Conservation (phyloP, 2,888 invertebrate species). For the Fragum whitleyi region DNA sequence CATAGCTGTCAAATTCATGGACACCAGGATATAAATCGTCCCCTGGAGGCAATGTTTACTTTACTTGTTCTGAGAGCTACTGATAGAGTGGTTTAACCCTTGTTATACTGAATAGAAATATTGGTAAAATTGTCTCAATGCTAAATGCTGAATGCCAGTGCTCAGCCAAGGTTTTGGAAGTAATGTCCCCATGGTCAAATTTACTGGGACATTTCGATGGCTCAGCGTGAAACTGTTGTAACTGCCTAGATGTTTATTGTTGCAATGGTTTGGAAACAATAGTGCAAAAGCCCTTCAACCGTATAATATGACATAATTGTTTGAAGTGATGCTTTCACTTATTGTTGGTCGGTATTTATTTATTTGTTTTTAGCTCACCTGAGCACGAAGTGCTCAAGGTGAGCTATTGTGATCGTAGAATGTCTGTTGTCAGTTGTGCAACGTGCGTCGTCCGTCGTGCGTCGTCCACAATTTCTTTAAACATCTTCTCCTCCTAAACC, state of each 20-base stretch:
- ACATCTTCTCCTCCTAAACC: not conserved
- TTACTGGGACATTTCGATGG: no score
- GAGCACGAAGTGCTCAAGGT: not conserved
- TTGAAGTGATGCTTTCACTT: not conserved
- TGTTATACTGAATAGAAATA: not conserved
- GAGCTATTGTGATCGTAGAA: not conserved
- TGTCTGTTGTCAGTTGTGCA: not conserved
- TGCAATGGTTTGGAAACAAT: not conserved
- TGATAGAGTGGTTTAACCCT: not conserved
- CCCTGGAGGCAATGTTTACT: not conserved
- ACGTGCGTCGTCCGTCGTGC: not conserved
- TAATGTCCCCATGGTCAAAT: no score
- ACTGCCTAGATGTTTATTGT: no score
- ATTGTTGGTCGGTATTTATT: not conserved
- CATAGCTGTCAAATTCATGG: not conserved
- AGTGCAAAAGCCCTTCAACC: not conserved
- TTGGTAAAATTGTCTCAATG: no score
- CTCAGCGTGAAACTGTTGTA: no score
- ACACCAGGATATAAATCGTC: not conserved
- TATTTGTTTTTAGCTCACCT: not conserved
- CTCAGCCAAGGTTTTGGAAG: no score
- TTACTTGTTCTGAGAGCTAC: not conserved
- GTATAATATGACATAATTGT: not conserved
- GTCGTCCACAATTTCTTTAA: conserved; percentile 1
- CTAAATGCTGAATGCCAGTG: no score